Conservation (phyloP, 2,113 vertebrate species). For the Irena cyanogastra region DNA sequence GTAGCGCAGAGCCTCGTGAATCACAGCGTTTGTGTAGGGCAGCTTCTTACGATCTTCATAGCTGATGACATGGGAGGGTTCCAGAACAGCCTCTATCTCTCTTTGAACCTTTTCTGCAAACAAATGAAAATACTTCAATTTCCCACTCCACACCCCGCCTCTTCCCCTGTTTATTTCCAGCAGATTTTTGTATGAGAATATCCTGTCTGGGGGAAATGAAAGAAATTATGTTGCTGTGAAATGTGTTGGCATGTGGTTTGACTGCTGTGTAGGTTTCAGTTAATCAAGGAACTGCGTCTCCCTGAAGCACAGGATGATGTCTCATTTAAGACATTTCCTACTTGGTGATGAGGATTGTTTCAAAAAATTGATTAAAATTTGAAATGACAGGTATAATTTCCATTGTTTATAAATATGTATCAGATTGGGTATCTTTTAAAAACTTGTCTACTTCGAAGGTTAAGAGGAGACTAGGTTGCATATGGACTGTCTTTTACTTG, state of each 20-base stretch:
- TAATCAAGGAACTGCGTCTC: background rate
- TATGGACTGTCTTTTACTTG: background rate
- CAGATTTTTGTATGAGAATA: background rate
- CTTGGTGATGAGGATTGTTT: background rate
- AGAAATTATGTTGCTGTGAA: background rate
- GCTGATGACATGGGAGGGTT: background rate
- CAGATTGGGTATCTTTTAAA: background rate
- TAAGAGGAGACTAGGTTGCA: background rate
- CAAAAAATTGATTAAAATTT: background rate
- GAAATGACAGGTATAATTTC: background rate
- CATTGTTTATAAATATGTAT: background rate
- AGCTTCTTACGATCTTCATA: slow-evolving; percentile 49
- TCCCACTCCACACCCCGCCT: accelerated
- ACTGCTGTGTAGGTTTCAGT: background rate
- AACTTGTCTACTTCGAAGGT: background rate
- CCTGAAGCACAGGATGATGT: background rate
- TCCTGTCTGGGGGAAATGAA: background rate
- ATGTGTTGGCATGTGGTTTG: background rate
- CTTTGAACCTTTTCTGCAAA: slow-evolving; percentile 53
- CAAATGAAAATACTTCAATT: background rate
- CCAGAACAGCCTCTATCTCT: slow-evolving; percentile 50
- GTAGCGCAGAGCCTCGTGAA: slow-evolving; percentile 51
- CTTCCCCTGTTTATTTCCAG: accelerated
- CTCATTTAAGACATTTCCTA: background rate
- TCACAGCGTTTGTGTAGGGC: slow-evolving; percentile 55